Evolutionary conservation across 2,797 vertebrate genomes (phyloP), one percentile per base, ranked within the genome.

Genomic region (Neomorphus geoffroyi): DNA sequence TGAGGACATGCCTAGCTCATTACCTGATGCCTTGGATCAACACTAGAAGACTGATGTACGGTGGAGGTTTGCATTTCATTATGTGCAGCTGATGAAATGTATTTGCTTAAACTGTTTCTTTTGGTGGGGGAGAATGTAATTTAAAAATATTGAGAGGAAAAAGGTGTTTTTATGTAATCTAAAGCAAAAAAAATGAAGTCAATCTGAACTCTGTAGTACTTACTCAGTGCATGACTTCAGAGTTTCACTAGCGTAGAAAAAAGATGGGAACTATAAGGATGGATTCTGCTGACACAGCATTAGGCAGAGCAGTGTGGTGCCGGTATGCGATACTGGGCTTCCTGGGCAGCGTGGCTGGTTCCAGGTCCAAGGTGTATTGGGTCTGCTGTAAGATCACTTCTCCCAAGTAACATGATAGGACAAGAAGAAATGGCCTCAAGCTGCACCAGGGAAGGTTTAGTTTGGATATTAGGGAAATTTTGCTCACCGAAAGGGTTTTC

Each of bases 281-380:
- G 37, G 26, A 37, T 87, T 69, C 50, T 64, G 10, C 27, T 67
- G 28, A 35, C 6, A 1, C 0, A 2, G 18, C 37, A 9, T 48
- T 72, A 43, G 27, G 12, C 26, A 72, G 37, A 39, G 12, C 33
- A 32, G 16, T 4, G 1, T 46, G 33, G 53, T 77, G 23, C 28
- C 45, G 27, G 10, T 43, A 18, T 11, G 24, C 24, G 33, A 43
- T 18, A 51, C 17, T 18, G 14, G 11, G 37, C 21, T 11, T n/a
- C 33, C 13, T 1, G 1, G 28, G 19, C 43, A 61, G 32, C 27
- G 17, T 3, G 1, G 15, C 56, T 72, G 6, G 7, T 32, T 86
- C 27, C 12, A 27, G 35, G 45, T 43, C 43, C 11, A 16, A 41
- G 23, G 19, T 0, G 1, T 19, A 13, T 0, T 8, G 18, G 9